Percentiles rank a stretch among this genome's conserved stretches.
Evolutionary conservation across 2,888 invertebrate species (phyloP).

Genomic region (Phoronis australis): DNA sequence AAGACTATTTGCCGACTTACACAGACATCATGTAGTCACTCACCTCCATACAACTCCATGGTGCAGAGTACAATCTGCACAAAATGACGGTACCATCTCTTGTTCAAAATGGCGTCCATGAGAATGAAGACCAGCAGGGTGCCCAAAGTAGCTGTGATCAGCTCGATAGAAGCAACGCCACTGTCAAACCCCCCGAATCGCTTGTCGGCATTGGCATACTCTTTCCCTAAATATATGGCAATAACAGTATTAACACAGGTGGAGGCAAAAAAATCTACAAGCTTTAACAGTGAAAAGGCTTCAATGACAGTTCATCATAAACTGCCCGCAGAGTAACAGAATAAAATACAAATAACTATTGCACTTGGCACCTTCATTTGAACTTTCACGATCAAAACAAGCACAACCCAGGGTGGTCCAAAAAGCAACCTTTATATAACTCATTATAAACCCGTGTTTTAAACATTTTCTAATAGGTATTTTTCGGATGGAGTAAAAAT

Average conservation of each 20-base stretch:
- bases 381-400: too few species aligned
- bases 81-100: constrained; percentile 36
- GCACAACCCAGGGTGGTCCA: too few species aligned
- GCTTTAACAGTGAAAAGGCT: too few species aligned
- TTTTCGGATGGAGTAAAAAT: too few species aligned
- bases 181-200: constrained; percentile 47
- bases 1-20: not conserved
- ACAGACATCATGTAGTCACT: constrained; percentile 5
- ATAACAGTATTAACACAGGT: not conserved
- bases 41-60: constrained; percentile 49
- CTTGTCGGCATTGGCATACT: constrained; percentile 47
- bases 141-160: constrained; percentile 38
- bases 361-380: too few species aligned
- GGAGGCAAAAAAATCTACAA: too few species aligned
- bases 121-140: constrained; percentile 30
- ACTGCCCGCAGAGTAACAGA: too few species aligned
- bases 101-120: constrained; percentile 32
- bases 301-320: too few species aligned
- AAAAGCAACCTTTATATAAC: too few species aligned
- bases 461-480: too few species aligned
- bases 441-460: too few species aligned
- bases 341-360: too few species aligned
- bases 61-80: constrained; percentile 42
- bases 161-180: constrained; percentile 43
- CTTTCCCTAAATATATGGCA: constrained; percentile 38